Percentiles rank a stretch among this genome's conserved stretches.
These are phyloP conservation scores for Danaus melanippus DNA, from an alignment of 1,140 invertebrate genomes.

Conservation along the genomic window DNA sequence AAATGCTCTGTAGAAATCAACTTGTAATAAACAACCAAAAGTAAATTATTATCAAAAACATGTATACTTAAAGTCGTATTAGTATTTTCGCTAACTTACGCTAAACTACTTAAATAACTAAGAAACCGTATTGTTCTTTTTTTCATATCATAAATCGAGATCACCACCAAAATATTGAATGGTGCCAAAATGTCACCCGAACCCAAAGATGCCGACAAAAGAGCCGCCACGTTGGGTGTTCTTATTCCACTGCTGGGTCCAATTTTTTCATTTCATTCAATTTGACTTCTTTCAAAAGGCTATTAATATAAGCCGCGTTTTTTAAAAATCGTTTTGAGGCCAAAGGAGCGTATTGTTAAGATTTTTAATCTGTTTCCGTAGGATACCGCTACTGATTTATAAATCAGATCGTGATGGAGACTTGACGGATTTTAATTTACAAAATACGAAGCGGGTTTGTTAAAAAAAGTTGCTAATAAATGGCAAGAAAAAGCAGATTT, in stretches of 20 bases:
- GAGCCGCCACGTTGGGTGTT: constrained; percentile 66
- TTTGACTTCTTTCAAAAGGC: constrained; percentile 70
- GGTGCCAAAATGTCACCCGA: constrained; percentile 70
- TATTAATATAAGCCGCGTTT: constrained; percentile 70
- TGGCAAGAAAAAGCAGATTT: constrained; percentile 55
- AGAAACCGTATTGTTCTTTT: constrained; percentile 45
- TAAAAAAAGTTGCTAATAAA: constrained; percentile 59
- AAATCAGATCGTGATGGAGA: constrained; percentile 47
- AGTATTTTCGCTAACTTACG: neutral
- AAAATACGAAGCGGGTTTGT: constrained; percentile 58
- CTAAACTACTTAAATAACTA: too few relatives aligned
- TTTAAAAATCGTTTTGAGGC: constrained; percentile 61
- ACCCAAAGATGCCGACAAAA: constrained; percentile 65
- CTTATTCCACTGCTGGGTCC: constrained; percentile 51
- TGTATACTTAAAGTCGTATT: neutral
- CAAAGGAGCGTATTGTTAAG: constrained; percentile 59
- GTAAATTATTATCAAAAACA: neutral
- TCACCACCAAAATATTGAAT: constrained; percentile 70
- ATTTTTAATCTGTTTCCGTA: constrained; percentile 70
- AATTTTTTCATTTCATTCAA: constrained; percentile 70
- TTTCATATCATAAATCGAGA: constrained; percentile 65
- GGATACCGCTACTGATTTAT: constrained; percentile 68
- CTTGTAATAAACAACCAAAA: neutral
- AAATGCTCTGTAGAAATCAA: neutral
- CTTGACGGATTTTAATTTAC: constrained; percentile 55